A percentile compares a stretch with the other conserved stretches of the same genome.
Conservation (phyloP, 2,888 invertebrate genomes). For the Monoplex corrugatus region DNA sequence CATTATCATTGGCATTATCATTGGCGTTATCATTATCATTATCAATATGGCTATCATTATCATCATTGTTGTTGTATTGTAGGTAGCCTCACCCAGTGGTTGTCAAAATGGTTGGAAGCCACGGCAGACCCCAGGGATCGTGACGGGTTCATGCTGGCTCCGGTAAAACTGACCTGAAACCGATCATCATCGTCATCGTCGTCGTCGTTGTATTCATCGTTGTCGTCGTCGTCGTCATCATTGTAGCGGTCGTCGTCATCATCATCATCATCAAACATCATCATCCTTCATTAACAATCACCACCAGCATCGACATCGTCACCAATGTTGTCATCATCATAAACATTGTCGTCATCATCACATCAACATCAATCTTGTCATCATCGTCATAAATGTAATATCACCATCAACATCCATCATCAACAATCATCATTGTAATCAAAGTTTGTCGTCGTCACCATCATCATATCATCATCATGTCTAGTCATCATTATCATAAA, state of each 20-base stretch:
- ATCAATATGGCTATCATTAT: too few species aligned
- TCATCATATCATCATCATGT: too few species aligned
- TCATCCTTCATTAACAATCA: too few species aligned
- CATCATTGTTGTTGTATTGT: not conserved
- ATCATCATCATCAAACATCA: too few species aligned
- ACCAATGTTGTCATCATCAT: not conserved
- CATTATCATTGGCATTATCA: too few species aligned
- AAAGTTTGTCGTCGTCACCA: not conserved
- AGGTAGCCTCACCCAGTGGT: slow-evolving; percentile 79
- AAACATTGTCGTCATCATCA: not conserved
- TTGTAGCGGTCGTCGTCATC: too few species aligned
- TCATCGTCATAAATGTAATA: not conserved
- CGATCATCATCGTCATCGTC: too few species aligned
- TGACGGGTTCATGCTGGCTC: slow-evolving; percentile 81
- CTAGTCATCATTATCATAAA: not conserved
- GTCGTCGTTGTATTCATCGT: too few species aligned
- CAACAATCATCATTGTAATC: too few species aligned
- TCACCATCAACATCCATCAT: not conserved
- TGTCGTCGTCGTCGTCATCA: too few species aligned
- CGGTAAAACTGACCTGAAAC: slow-evolving; percentile 78
- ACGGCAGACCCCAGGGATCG: slow-evolving; percentile 80
- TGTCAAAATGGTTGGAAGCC: slow-evolving; percentile 73
- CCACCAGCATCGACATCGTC: too few species aligned
- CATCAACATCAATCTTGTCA: not conserved
- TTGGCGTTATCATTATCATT: too few species aligned